Percentiles rank a stretch among this genome's conserved stretches.
These are phyloP conservation scores for Heliornis fulica DNA, from an alignment of 2,113 vertebrate genomes.

Conservation along the genomic window DNA sequence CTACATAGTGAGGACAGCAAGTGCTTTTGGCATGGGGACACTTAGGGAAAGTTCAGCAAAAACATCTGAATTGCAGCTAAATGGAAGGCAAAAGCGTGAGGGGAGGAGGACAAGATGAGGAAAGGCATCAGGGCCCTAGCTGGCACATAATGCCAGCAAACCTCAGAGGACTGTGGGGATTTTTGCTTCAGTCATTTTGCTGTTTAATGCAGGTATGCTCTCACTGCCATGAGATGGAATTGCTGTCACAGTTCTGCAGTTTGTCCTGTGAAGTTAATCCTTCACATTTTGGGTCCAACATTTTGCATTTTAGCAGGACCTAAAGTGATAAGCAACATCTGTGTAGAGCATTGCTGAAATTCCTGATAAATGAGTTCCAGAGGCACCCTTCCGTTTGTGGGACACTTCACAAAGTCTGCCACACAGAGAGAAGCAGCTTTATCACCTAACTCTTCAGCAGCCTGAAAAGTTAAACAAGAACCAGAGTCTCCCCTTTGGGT, in stretches of 20 bases:
- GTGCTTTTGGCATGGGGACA: background rate
- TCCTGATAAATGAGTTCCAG: constrained; percentile 63
- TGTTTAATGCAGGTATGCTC: background rate
- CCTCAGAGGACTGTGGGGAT: background rate
- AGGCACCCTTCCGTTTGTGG: background rate
- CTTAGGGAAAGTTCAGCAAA: background rate
- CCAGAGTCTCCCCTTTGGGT: background rate
- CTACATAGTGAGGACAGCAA: background rate
- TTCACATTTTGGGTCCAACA: background rate
- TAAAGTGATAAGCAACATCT: constrained; percentile 9
- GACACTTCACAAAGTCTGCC: background rate
- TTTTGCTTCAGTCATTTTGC: background rate
- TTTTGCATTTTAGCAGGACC: background rate
- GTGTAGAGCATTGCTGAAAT: constrained; percentile 49
- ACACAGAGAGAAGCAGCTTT: background rate
- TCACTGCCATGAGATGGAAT: background rate
- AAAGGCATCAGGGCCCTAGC: background rate
- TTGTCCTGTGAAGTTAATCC: constrained; percentile 7
- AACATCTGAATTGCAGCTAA: background rate
- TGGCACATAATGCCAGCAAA: fast-evolving
- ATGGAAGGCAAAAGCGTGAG: background rate
- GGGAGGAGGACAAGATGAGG: background rate
- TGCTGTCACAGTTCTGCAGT: background rate
- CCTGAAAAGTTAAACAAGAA: background rate
- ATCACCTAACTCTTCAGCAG: background rate